A percentile compares a stretch with the other conserved stretches of the same genome.
Evolutionary conservation across 2,113 vertebrate genomes (phyloP).

Genomic region (Neoarius graeffei): DNA sequence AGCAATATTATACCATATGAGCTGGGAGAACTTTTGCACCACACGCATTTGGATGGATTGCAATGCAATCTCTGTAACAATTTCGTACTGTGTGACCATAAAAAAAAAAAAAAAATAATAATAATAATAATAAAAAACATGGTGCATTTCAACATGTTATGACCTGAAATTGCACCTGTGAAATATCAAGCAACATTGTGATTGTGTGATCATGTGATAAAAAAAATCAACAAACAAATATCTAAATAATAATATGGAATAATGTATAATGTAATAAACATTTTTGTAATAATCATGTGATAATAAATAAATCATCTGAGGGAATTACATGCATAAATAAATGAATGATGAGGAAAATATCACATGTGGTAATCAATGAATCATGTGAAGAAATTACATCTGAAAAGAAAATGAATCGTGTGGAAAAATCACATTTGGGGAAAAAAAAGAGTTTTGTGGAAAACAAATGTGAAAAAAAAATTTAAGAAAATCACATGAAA

Average conservation of each 20-base stretch:
- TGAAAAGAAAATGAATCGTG: no score
- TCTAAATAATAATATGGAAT: background rate
- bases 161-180: background rate
- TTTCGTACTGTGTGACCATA: background rate
- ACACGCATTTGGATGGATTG: background rate
- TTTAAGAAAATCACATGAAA: no score
- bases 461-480: background rate
- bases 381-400: background rate
- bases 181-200: background rate
- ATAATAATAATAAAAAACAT: background rate
- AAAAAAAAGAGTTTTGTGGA: background rate
- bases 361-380: background rate
- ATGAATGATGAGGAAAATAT: background rate
- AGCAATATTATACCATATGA: slow-evolving; percentile 2
- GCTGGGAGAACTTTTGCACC: background rate
- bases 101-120: no score
- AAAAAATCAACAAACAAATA: no score
- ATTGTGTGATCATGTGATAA: no score
- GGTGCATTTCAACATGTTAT: background rate
- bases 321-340: background rate
- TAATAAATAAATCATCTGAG: background rate
- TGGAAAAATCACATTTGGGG: background rate
- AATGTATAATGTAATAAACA: background rate
- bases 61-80: background rate
- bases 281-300: background rate